Evolutionary conservation across 2,797 vertebrate species (phyloP), one percentile per base, ranked within the genome.

Genomic region (Gadopsis bispinosus): DNA sequence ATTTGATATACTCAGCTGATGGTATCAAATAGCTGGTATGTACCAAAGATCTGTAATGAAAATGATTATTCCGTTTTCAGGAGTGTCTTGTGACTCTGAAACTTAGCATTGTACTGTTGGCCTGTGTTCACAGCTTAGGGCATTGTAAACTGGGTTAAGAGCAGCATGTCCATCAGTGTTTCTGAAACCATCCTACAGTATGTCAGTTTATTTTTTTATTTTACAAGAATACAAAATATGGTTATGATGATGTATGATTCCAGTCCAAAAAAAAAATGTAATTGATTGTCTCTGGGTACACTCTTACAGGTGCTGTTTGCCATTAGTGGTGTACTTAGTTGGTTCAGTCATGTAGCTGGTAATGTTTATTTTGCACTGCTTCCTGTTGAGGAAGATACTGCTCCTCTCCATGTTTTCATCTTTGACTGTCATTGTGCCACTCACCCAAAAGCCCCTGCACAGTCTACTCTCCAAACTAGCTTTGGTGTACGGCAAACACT

Each of bases 11-110:
- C 72, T 90, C 83, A 72, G 81, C 87, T 84, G 83, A 77, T 81
- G 77, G 85, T 74, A 78, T 88, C 64, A 79, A 77, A 68, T 83
- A 88, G 84, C 90, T 91, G 93, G 92, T 93, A 80, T 91, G 91
- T 93, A 96, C 95, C 94, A 96, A 95, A 95, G 94, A 95, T 89
- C 87, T 83, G 89, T 88, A 80, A 73, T 81, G 77, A 87, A 86
- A 89, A 83, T 81, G 80, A 90, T 85, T 91, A 89, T 91, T 89
- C 75, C 75, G 81, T 85, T 91, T 83, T 90, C 83, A 87, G 78
- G 62, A 81, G 70, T 63, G 5, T 73, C 86, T 72, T 79, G 74
- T 82, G 70, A 83, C 54, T 79, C 80, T 84, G 79, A 86, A 83
- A 71, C 55, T 73, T 73, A 75, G 79, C 74, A 56, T 79, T 71